Percentiles rank a stretch among this genome's conserved stretches.
Conservation (phyloP, 2,797 vertebrate species). For the Lithobates pipiens region DNA sequence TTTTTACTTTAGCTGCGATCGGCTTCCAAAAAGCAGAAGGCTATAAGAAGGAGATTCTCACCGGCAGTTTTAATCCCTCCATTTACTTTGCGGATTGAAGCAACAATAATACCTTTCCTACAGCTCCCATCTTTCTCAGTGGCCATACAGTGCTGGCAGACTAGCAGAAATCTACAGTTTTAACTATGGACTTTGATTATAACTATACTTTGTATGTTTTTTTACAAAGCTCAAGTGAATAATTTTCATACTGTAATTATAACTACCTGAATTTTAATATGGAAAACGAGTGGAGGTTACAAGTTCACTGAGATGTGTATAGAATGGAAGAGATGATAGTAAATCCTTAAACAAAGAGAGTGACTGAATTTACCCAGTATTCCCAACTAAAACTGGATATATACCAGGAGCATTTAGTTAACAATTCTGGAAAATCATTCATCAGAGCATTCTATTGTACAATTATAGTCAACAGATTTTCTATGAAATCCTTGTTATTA, state of each 20-base stretch:
- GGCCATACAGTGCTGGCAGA: conserved; percentile 8
- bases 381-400: neutral
- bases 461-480: no score
- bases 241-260: conserved; percentile 1
- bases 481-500: no score
- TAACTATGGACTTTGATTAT: conserved; percentile 21
- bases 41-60: conserved; percentile 30
- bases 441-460: no score
- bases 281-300: neutral
- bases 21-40: neutral
- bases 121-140: conserved; percentile 6
- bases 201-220: conserved; percentile 28
- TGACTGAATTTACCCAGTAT: neutral
- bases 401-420: no score
- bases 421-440: no score
- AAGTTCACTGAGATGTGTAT: neutral
- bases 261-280: neutral
- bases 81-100: neutral
- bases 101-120: conserved; percentile 9
- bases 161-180: conserved; percentile 9
- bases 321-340: neutral
- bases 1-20: conserved; percentile 13
- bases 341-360: no score
- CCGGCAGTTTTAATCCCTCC: conserved; percentile 20
- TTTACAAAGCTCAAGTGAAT: neutral